Evolutionary conservation across 1,140 invertebrate species (phyloP).

Genomic region (Drosophila lini): DNA sequence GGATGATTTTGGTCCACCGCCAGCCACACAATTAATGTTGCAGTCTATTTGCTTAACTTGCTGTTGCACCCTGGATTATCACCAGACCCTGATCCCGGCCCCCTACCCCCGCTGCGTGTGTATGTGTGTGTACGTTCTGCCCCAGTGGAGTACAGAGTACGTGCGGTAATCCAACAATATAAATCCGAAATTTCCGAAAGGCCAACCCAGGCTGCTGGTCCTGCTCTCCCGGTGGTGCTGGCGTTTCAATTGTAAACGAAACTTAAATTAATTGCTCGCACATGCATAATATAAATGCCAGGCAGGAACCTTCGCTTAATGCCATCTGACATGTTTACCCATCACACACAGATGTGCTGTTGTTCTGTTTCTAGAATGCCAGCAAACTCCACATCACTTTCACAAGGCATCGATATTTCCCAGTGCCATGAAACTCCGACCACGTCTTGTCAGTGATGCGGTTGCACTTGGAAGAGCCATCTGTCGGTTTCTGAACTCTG

Average conservation of each 20-base stretch:
- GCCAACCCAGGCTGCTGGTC: background rate
- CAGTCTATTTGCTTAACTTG: slow-evolving; percentile 82
- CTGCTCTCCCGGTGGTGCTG: slow-evolving; percentile 18
- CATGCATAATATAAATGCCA: slow-evolving; percentile 75
- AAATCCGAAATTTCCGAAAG: slow-evolving; percentile 69
- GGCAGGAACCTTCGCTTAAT: slow-evolving; percentile 65
- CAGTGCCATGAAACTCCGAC: slow-evolving; percentile 27
- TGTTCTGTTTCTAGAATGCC: slow-evolving; percentile 14
- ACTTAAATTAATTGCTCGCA: slow-evolving; percentile 81
- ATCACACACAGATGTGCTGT: slow-evolving; percentile 34
- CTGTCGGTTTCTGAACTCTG: slow-evolving; percentile 24
- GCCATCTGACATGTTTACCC: slow-evolving; percentile 78
- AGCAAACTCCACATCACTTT: slow-evolving; percentile 49
- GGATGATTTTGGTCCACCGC: slow-evolving; percentile 44
- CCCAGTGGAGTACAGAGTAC: slow-evolving; percentile 61
- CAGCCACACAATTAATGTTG: slow-evolving; percentile 81
- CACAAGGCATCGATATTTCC: slow-evolving; percentile 68
- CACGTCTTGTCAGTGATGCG: slow-evolving; percentile 55
- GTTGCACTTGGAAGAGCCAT: slow-evolving; percentile 16
- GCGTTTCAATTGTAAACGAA: slow-evolving; percentile 78
- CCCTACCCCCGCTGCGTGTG: slow-evolving; percentile 12
- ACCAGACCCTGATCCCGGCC: slow-evolving; percentile 10
- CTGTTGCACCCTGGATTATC: slow-evolving; percentile 54
- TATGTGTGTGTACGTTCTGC: slow-evolving; percentile 54
- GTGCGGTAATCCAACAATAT: slow-evolving; percentile 77